Conservation (phyloP, 1,140 invertebrate genomes). For the Trichogramma pretiosum region DNA sequence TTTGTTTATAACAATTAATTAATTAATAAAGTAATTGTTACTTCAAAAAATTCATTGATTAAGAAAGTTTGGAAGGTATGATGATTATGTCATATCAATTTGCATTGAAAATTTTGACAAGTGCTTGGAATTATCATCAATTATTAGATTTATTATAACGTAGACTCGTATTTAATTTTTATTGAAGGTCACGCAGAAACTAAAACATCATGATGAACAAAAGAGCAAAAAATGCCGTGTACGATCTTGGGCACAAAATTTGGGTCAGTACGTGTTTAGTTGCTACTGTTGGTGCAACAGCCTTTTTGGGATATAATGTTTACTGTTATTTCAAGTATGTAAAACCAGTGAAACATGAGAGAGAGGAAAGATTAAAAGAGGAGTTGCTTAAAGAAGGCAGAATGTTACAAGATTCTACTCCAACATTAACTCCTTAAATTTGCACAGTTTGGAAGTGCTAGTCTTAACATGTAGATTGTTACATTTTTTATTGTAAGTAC, state of each 20-base stretch:
- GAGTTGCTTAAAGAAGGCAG: conserved; percentile 31
- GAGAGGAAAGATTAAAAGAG: conserved; percentile 13
- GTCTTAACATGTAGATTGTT: not conserved
- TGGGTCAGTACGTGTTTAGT: conserved; percentile 24
- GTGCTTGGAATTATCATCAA: no score
- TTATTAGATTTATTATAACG: no score
- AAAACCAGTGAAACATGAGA: conserved; percentile 19
- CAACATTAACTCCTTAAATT: conserved; percentile 1
- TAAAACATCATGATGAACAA: not conserved
- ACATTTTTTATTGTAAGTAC: not conserved
- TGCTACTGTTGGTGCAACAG: conserved; percentile 4
- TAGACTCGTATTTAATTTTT: no score
- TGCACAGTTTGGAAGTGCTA: no score
- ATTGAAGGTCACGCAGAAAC: not conserved
- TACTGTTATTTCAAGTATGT: conserved; percentile 24
- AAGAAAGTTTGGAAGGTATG: no score
- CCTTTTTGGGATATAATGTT: conserved; percentile 2
- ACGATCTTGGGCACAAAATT: conserved; percentile 27
- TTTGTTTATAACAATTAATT: no score
- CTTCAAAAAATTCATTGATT: no score
- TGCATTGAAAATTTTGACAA: no score
- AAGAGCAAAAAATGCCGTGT: conserved; percentile 12
- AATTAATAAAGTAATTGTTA: no score
- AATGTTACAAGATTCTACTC: conserved; percentile 2
- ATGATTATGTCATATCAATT: no score